These are phyloP conservation scores for Colletes latitarsis DNA, from an alignment of 1,140 invertebrate species.

Conservation along the genomic window DNA sequence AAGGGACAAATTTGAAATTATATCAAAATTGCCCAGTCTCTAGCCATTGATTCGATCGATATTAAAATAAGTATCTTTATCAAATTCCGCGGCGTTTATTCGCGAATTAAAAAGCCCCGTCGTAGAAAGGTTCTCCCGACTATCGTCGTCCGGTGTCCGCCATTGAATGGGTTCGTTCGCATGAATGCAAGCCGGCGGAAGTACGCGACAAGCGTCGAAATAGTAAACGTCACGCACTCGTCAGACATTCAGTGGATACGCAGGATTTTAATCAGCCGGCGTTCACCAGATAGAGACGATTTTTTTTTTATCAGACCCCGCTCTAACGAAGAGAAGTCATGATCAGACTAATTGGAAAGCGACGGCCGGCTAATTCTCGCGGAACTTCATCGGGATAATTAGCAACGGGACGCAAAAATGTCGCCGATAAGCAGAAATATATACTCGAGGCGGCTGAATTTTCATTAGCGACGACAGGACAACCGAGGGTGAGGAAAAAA, in stretches of 20 bases:
- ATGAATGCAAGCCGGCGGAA: slow-evolving; percentile 18
- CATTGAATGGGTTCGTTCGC: slow-evolving; percentile 14
- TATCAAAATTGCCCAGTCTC: too few species aligned
- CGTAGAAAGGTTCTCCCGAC: neutral
- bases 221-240: slow-evolving; percentile 32
- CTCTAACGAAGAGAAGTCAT: slow-evolving; percentile 26
- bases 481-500: too few species aligned
- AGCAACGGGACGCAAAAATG: slow-evolving; percentile 4
- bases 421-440: slow-evolving; percentile 15
- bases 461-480: neutral
- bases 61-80: too few species aligned
- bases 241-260: slow-evolving; percentile 8
- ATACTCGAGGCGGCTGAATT: neutral
- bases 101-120: slow-evolving; percentile 6
- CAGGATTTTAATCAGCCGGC: slow-evolving; percentile 43
- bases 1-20: too few species aligned
- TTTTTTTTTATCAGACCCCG: slow-evolving; percentile 35
- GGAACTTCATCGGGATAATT: slow-evolving; percentile 35
- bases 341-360: slow-evolving; percentile 43
- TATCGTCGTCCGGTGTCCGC: neutral
- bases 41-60: too few species aligned
- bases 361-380: neutral
- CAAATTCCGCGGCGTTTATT: neutral
- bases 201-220: slow-evolving; percentile 24
- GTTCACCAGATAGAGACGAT: slow-evolving; percentile 2